Evolutionary conservation across 2,888 invertebrate genomes (phyloP).

Genomic region (Lasioglossum vierecki): DNA sequence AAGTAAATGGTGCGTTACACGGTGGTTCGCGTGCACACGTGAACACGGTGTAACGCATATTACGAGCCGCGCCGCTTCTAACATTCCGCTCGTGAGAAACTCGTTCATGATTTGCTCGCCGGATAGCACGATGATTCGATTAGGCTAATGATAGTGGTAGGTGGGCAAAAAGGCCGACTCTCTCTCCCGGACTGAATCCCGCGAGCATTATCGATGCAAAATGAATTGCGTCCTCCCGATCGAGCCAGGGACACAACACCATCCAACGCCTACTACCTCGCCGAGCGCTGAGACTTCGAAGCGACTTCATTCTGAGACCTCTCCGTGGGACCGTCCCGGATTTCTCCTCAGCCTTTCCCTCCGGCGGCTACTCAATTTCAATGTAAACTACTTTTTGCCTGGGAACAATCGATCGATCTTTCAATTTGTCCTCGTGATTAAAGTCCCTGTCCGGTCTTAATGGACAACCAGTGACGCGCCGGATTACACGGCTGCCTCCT

Average conservation of each 20-base stretch:
- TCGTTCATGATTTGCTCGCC: conserved; percentile 34
- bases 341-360: conserved; percentile 1
- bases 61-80: conserved; percentile 17
- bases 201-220: conserved; percentile 46
- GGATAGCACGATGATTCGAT: conserved; percentile 56
- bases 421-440: conserved; percentile 31
- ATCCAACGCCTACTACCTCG: neutral
- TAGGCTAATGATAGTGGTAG: conserved; percentile 51
- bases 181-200: conserved; percentile 28
- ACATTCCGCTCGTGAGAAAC: conserved; percentile 65
- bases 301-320: neutral
- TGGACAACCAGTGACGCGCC: neutral
- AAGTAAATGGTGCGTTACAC: conserved; percentile 23
- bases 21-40: conserved; percentile 4
- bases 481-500: neutral
- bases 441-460: conserved; percentile 7
- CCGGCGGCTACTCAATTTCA: neutral
- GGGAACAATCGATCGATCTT: conserved; percentile 26
- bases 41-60: conserved; percentile 14
- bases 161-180: conserved; percentile 25
- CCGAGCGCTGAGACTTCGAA: neutral
- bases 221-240: conserved; percentile 32
- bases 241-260: conserved; percentile 18
- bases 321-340: conserved; percentile 15
- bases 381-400: conserved; percentile 31